Conservation (phyloP, 1,140 invertebrate genomes). For the Pseudomyrmex concolor region DNA sequence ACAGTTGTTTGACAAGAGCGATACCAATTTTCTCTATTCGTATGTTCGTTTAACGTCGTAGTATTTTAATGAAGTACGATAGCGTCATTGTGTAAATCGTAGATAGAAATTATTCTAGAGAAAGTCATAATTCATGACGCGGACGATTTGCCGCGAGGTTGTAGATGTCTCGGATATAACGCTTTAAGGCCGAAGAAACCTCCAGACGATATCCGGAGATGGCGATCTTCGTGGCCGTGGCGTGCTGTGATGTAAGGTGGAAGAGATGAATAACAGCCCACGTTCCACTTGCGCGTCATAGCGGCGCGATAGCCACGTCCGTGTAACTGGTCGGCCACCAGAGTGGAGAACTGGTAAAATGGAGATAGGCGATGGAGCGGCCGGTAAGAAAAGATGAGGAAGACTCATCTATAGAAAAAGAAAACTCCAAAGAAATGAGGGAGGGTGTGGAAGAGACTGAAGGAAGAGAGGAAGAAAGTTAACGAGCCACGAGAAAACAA, state of each 20-base stretch:
- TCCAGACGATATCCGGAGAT: slow-evolving; percentile 44
- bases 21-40: neutral
- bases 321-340: slow-evolving; percentile 74
- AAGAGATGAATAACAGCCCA: slow-evolving; percentile 55
- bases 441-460: neutral
- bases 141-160: slow-evolving; percentile 32
- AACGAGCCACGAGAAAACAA: slow-evolving; percentile 21
- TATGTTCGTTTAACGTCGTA: neutral
- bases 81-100: slow-evolving; percentile 10
- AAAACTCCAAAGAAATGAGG: neutral
- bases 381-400: slow-evolving; percentile 22
- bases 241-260: slow-evolving; percentile 17
- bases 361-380: slow-evolving; percentile 49
- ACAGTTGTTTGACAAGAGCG: neutral
- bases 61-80: slow-evolving; percentile 37
- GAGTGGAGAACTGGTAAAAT: slow-evolving; percentile 69
- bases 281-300: slow-evolving; percentile 67
- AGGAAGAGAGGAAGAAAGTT: slow-evolving; percentile 18
- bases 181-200: slow-evolving; percentile 41
- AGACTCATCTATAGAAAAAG: slow-evolving; percentile 28
- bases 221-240: slow-evolving; percentile 32
- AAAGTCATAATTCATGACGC: slow-evolving; percentile 15
- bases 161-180: slow-evolving; percentile 48
- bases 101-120: slow-evolving; percentile 10
- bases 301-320: slow-evolving; percentile 52